These are phyloP conservation scores for Stegophylla sp. DNA, from an alignment of 2,888 invertebrate genomes.

Conservation along the genomic window DNA sequence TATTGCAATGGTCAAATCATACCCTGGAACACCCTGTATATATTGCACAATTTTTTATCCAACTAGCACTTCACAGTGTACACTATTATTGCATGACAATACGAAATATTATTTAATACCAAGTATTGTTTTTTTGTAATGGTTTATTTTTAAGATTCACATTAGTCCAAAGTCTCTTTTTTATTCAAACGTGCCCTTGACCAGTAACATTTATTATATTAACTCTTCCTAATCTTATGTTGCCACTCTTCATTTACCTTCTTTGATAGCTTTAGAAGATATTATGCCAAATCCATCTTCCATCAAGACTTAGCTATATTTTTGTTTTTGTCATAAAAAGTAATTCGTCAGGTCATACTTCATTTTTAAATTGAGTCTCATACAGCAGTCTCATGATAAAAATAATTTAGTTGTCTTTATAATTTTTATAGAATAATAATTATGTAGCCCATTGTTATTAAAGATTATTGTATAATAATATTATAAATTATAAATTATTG, in stretches of 20 bases:
- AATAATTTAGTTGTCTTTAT: too few relatives aligned
- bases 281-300: conserved; percentile 3
- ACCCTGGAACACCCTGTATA: too few relatives aligned
- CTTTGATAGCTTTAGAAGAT: conserved; percentile 23
- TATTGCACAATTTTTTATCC: too few relatives aligned
- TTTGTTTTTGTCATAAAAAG: conserved; percentile 31
- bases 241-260: conserved; percentile 30
- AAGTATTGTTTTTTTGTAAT: neutral
- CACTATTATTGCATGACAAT: too few relatives aligned
- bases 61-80: too few relatives aligned
- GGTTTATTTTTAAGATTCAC: conserved; percentile 17
- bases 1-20: too few relatives aligned
- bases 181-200: conserved; percentile 18
- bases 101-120: too few relatives aligned
- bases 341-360: conserved; percentile 15
- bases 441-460: too few relatives aligned
- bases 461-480: too few relatives aligned
- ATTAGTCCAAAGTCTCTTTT: conserved; percentile 19
- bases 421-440: too few relatives aligned
- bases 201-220: conserved; percentile 30
- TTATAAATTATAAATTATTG: too few relatives aligned
- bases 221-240: conserved; percentile 27
- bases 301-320: neutral
- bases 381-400: too few relatives aligned
- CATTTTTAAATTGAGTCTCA: neutral